phyloP scores from a whole-genome alignment of 1,140 invertebrate genomes.

The Caenorhabditis remanei region DNA sequence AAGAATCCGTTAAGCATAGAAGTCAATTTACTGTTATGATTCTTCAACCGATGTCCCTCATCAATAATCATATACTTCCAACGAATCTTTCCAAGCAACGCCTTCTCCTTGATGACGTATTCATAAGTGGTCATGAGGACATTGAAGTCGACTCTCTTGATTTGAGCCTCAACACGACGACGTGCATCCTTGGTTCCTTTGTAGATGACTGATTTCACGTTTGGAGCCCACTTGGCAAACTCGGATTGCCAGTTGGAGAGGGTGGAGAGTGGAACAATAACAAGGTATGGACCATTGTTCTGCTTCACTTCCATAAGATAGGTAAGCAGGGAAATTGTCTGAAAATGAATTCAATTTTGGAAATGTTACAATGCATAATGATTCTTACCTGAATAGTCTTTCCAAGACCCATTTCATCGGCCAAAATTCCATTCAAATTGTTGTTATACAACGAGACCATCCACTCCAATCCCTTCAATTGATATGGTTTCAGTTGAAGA shows the following conservation, averaged over 20 bases:
- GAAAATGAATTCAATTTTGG: slow-evolving; percentile 75
- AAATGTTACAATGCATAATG: background rate
- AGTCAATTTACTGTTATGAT: slow-evolving; percentile 98
- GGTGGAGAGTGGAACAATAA: slow-evolving; percentile 96
- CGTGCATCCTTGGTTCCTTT: slow-evolving; percentile 5
- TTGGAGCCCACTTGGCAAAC: slow-evolving; percentile 90
- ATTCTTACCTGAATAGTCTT: slow-evolving; percentile 91
- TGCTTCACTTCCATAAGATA: slow-evolving; percentile 99
- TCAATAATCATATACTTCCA: slow-evolving; percentile 93
- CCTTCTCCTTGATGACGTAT: slow-evolving; percentile 97
- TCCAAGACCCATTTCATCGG: slow-evolving; percentile 98
- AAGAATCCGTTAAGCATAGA: slow-evolving; percentile 87
- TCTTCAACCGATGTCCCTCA: slow-evolving; percentile 99
- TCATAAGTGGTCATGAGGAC: slow-evolving; percentile 97
- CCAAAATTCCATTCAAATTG: slow-evolving; percentile 86
- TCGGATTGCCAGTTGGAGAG: slow-evolving; percentile 98
- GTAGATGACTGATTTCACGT: background rate
- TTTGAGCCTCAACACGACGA: slow-evolving; percentile 9
- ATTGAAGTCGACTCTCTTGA: slow-evolving; percentile 81
- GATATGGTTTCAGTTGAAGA: slow-evolving; percentile 78
- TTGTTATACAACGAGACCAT: background rate
- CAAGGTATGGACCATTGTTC: slow-evolving; percentile 94
- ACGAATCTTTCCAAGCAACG: slow-evolving; percentile 88
- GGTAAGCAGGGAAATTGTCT: slow-evolving; percentile 94
- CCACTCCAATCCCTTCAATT: slow-evolving; percentile 23